Evolutionary conservation across 2,113 vertebrate genomes (phyloP).

Genomic region (Lepisosteus osseus): DNA sequence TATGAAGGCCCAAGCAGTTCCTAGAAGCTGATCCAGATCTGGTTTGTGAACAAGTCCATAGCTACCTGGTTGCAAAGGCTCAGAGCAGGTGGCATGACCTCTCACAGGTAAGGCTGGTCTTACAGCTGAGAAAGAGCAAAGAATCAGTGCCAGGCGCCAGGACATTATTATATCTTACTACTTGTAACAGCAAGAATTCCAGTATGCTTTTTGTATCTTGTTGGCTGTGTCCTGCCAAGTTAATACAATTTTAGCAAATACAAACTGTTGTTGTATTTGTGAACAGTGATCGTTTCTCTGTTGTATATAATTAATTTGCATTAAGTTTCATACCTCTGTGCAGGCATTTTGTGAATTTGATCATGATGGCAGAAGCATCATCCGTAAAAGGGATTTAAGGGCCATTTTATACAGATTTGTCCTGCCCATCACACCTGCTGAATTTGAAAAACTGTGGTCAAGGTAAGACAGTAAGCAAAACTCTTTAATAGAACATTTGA

Average conservation of each 20-base stretch:
- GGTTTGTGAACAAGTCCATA: conserved; percentile 73
- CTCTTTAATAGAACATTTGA: not conserved
- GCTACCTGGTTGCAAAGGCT: conserved; percentile 69
- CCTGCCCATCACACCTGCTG: conserved; percentile 58
- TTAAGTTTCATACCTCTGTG: not conserved
- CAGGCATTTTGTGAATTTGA: conserved; percentile 61
- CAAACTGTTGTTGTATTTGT: too few species aligned
- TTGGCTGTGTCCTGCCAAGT: too few species aligned
- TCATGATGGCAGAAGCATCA: conserved; percentile 44
- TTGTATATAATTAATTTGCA: too few species aligned
- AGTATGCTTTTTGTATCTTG: too few species aligned
- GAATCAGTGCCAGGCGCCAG: too few species aligned
- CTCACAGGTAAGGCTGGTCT: conserved; percentile 60
- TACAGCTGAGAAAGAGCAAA: too few species aligned
- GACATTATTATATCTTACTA: too few species aligned
- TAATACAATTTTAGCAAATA: too few species aligned
- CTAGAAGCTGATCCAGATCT: conserved; percentile 54
- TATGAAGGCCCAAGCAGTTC: conserved; percentile 51
- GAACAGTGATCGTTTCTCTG: too few species aligned
- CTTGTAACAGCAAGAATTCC: too few species aligned
- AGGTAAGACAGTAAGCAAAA: conserved; percentile 46
- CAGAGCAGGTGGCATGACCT: conserved; percentile 72
- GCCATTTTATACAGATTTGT: conserved; percentile 54
- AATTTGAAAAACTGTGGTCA: conserved; percentile 69
- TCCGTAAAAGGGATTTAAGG: conserved; percentile 58